These are phyloP conservation scores for Apus apus DNA, from an alignment of 2,113 vertebrate species.

Conservation along the genomic window DNA sequence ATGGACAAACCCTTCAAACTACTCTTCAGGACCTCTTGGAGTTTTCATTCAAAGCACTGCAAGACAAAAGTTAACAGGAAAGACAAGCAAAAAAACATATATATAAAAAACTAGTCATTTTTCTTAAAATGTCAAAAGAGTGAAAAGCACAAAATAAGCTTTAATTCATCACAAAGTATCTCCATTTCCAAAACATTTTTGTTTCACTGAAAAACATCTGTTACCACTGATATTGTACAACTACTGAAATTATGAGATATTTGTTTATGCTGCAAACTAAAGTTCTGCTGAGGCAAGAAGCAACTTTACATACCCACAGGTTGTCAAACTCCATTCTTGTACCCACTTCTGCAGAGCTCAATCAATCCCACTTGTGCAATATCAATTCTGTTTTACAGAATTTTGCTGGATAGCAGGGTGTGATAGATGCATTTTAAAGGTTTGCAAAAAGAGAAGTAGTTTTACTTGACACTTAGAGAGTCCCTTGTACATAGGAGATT, in stretches of 20 bases:
- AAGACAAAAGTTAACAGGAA: not conserved
- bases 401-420: not conserved
- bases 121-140: not conserved
- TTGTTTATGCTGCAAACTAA: not conserved
- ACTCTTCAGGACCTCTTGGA: not conserved
- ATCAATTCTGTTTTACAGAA: not conserved
- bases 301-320: not conserved
- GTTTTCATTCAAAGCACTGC: not conserved
- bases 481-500: not conserved
- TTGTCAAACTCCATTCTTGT: not conserved
- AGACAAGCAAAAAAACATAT: not conserved
- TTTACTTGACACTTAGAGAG: not conserved
- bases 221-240: not conserved
- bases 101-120: not conserved
- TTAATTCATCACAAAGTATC: not conserved
- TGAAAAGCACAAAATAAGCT: not conserved
- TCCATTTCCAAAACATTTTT: not conserved
- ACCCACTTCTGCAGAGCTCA: not conserved
- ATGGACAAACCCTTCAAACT: not conserved
- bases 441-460: not conserved
- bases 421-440: not conserved
- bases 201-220: not conserved
- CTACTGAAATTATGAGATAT: not conserved
- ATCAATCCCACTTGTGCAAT: not conserved
- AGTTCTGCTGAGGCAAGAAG: not conserved